phyloP scores from a whole-genome alignment of 2,888 invertebrate species.

The Drosophila barbarae region DNA sequence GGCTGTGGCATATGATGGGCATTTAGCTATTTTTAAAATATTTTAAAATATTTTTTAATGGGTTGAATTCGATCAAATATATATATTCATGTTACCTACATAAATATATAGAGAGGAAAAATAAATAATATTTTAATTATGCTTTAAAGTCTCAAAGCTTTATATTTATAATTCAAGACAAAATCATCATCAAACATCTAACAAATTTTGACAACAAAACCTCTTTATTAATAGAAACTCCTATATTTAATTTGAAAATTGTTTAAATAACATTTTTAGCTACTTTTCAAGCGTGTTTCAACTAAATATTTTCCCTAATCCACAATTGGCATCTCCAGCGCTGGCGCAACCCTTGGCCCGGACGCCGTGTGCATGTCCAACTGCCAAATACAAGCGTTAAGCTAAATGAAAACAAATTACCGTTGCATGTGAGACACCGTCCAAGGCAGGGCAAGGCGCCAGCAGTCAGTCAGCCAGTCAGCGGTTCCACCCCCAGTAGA shows the following conservation, averaged over 20 bases:
- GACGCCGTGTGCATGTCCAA: conserved; percentile 68
- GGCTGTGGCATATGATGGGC: neutral
- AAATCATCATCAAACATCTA: too few species aligned
- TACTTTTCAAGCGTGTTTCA: neutral
- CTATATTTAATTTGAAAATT: too few species aligned
- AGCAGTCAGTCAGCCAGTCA: conserved; percentile 11
- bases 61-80: too few species aligned
- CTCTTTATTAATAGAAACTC: too few species aligned
- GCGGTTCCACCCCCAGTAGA: conserved; percentile 22
- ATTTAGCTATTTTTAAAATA: neutral
- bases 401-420: conserved; percentile 76
- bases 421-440: conserved; percentile 62
- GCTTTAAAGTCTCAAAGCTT: too few species aligned
- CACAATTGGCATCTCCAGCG: neutral
- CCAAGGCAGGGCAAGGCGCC: conserved; percentile 40
- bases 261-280: neutral
- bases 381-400: conserved; percentile 71
- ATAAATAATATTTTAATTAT: too few species aligned
- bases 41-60: neutral
- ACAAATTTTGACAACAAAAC: too few species aligned
- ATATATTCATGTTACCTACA: neutral
- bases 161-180: too few species aligned
- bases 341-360: conserved; percentile 56
- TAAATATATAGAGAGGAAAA: too few species aligned
- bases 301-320: neutral